Evolutionary conservation across 2,888 invertebrate species (phyloP).

Genomic region (Phortica okadai): DNA sequence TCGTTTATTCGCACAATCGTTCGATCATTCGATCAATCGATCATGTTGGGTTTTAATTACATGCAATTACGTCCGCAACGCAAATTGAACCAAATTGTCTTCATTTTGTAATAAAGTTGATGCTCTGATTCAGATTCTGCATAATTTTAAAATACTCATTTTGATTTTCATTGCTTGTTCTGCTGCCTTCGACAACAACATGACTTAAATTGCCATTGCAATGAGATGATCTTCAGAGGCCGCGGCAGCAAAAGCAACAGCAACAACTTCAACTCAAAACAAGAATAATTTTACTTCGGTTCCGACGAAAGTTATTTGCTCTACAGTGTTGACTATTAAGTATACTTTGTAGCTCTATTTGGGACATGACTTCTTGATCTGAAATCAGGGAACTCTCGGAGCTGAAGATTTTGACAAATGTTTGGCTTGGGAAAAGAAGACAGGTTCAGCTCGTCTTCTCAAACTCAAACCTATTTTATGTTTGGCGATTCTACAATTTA

Average conservation of each 20-base stretch:
- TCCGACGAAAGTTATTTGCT: not conserved
- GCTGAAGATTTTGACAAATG: too few species aligned
- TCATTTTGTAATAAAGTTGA: slow-evolving; percentile 42
- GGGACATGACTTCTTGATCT: too few species aligned
- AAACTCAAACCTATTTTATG: too few species aligned
- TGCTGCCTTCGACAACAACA: slow-evolving; percentile 36
- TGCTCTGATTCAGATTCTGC: slow-evolving; percentile 45
- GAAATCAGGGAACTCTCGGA: too few species aligned
- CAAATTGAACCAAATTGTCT: slow-evolving; percentile 25
- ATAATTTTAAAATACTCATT: slow-evolving; percentile 53
- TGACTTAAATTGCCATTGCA: slow-evolving; percentile 49
- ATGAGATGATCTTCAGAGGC: slow-evolving; percentile 45
- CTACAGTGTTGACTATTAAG: too few species aligned
- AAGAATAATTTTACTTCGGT: not conserved
- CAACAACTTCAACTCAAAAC: slow-evolving; percentile 2
- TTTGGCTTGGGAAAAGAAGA: too few species aligned
- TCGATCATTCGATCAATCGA: not conserved
- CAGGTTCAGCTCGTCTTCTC: too few species aligned
- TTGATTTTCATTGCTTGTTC: slow-evolving; percentile 40
- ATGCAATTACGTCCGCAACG: not conserved
- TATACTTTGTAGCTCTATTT: too few species aligned
- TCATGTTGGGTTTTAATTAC: not conserved
- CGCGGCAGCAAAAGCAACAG: slow-evolving; percentile 21
- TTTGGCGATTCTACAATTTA: too few species aligned
- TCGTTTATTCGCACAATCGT: not conserved